Percentiles rank a stretch among this genome's conserved stretches.
Conservation (phyloP, 2,797 vertebrate species). For the Danio jaintianensis region DNA sequence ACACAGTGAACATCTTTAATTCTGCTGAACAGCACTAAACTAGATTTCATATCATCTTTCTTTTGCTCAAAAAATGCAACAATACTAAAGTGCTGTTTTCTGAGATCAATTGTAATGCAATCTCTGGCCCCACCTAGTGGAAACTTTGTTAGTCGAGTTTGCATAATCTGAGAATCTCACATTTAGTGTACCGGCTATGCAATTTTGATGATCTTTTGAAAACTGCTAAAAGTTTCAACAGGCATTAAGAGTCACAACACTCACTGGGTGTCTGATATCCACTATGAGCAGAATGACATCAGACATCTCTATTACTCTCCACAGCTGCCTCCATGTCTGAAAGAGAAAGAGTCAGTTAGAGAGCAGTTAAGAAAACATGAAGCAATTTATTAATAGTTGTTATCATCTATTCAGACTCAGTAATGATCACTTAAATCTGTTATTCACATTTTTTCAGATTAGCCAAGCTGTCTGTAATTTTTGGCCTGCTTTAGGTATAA, state of each 20-base stretch:
- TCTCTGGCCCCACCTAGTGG: conserved; percentile 40
- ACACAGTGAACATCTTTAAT: conserved; percentile 1
- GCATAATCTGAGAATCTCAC: conserved; percentile 1
- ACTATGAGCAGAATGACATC: conserved; percentile 90
- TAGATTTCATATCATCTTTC: background rate
- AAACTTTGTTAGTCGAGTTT: background rate
- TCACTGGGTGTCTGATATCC: conserved; percentile 91
- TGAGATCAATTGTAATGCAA: background rate
- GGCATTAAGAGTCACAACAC: conserved; percentile 56
- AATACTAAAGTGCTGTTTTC: no score
- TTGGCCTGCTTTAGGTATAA: background rate
- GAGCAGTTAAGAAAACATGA: background rate
- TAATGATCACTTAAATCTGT: background rate
- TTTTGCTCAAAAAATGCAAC: background rate
- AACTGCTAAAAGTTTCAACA: conserved; percentile 41
- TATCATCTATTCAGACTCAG: background rate
- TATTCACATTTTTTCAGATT: conserved; percentile 22
- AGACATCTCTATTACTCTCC: conserved; percentile 95
- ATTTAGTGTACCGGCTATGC: background rate
- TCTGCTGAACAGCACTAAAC: background rate
- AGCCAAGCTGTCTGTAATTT: background rate
- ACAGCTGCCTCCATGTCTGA: conserved; percentile 94
- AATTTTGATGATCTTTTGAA: conserved; percentile 37
- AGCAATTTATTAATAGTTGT: background rate
- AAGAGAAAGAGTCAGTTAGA: conserved; percentile 23